Conservation (phyloP, 2,797 vertebrate species). For the Chromobotia macracanthus region DNA sequence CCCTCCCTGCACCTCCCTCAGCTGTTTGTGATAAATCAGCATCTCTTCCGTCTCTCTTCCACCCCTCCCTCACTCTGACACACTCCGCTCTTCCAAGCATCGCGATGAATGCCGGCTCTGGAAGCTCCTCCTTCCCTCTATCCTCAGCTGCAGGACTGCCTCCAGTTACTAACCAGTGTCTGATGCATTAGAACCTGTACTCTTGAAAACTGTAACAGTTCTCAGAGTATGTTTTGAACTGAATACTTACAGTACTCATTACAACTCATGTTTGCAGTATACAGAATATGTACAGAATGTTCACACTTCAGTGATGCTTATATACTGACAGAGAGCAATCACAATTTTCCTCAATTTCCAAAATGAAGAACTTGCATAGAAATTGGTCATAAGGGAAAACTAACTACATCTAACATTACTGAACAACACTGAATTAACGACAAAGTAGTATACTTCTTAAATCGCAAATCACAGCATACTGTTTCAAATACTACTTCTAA, state of each 20-base stretch:
- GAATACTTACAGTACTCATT: not conserved
- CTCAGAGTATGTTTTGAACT: not conserved
- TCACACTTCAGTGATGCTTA: no score
- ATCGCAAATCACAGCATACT: no score
- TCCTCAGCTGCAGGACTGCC: constrained; percentile 39
- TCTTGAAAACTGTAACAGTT: not conserved
- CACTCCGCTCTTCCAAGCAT: constrained; percentile 58
- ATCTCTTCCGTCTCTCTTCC: constrained; percentile 61
- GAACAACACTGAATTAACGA: no score
- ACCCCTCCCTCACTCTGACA: constrained; percentile 58
- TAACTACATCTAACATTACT: no score
- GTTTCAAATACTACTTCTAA: no score
- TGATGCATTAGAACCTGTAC: constrained; percentile 12
- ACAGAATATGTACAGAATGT: no score
- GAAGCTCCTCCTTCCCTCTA: constrained; percentile 55
- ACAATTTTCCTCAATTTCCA: no score
- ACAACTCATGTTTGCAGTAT: not conserved
- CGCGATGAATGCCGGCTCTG: constrained; percentile 60
- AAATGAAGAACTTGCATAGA: no score
- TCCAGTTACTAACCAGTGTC: constrained; percentile 39
- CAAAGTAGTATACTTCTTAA: no score
- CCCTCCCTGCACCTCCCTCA: constrained; percentile 64
- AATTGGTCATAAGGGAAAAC: no score
- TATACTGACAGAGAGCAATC: no score
- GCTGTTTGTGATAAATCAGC: constrained; percentile 63